Evolutionary conservation across 2,113 vertebrate genomes (phyloP).

Genomic region (Myrmecobius fasciatus): DNA sequence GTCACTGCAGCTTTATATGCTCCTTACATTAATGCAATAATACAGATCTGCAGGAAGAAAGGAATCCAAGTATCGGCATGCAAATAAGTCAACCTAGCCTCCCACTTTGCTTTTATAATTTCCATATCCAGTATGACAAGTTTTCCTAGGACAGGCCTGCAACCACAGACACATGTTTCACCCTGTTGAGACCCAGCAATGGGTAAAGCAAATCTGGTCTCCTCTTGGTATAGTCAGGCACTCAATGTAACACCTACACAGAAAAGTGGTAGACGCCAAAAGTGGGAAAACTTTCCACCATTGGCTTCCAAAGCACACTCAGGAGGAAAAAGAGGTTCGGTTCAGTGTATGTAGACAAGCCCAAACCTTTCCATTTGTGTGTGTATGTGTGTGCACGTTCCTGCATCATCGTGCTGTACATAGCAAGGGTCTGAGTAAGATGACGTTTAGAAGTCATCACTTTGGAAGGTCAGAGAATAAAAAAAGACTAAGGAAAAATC

Average conservation of each 20-base stretch:
- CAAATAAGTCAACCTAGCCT: slow-evolving; percentile 80
- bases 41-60: slow-evolving; percentile 73
- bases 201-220: slow-evolving; percentile 72
- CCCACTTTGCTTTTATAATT: slow-evolving; percentile 77
- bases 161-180: slow-evolving; percentile 83
- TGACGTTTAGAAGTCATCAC: slow-evolving; percentile 9
- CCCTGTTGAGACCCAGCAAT: slow-evolving; percentile 80
- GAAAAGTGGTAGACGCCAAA: slow-evolving; percentile 74
- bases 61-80: slow-evolving; percentile 76
- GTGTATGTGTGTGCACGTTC: background rate
- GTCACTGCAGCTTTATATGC: background rate
- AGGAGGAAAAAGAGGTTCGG: background rate
- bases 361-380: slow-evolving; percentile 41
- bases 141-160: slow-evolving; percentile 81
- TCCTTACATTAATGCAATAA: slow-evolving; percentile 53
- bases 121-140: slow-evolving; percentile 81
- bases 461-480: slow-evolving; percentile 26
- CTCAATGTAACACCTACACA: slow-evolving; percentile 69
- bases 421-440: background rate
- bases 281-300: slow-evolving; percentile 77
- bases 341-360: slow-evolving; percentile 38
- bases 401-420: background rate
- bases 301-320: slow-evolving; percentile 58
- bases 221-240: slow-evolving; percentile 57
- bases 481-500: slow-evolving; percentile 7